phyloP scores from a whole-genome alignment of 30 jellyfish, hydroid and myxozoan genomes.

The Turritopsis rubra region DNA sequence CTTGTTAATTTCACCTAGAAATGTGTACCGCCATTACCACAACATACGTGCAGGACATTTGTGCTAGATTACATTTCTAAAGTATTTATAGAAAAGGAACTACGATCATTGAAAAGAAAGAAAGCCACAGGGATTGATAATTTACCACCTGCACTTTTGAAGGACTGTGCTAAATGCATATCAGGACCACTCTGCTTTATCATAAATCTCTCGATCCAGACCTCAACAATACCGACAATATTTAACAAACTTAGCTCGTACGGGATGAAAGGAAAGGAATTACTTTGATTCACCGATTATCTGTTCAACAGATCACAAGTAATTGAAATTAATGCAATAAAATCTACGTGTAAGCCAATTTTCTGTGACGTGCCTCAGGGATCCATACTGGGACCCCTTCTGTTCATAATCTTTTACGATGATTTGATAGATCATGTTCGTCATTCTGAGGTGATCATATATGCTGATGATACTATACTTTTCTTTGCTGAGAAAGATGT shows the following conservation, averaged over 20 bases:
- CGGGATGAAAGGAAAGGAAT: constrained; percentile 1
- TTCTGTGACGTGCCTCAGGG: constrained; percentile 11
- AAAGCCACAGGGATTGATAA: constrained; percentile 4
- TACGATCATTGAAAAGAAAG: constrained; percentile 8
- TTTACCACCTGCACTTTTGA: constrained; percentile 1
- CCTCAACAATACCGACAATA: not conserved
- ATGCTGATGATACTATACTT: constrained; percentile 1
- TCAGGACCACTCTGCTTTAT: not conserved
- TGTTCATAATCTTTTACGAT: no score
- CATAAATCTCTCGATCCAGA: not conserved
- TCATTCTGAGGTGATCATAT: not conserved
- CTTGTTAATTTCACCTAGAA: not conserved
- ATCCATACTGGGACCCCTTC: not conserved
- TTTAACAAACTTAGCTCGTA: not conserved
- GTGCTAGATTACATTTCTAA: not conserved
- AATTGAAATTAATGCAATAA: no score
- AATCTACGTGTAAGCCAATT: constrained; percentile 3
- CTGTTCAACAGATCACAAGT: no score
- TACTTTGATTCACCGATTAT: constrained; percentile 5
- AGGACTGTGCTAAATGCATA: not conserved
- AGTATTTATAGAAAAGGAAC: not conserved
- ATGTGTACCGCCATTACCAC: not conserved
- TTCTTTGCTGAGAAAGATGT: no score
- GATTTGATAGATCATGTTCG: not conserved
- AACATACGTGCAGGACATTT: not conserved